A percentile compares a stretch with the other conserved stretches of the same genome.
Evolutionary conservation across 2,113 vertebrate genomes (phyloP).

Genomic region (Strigops habroptila): DNA sequence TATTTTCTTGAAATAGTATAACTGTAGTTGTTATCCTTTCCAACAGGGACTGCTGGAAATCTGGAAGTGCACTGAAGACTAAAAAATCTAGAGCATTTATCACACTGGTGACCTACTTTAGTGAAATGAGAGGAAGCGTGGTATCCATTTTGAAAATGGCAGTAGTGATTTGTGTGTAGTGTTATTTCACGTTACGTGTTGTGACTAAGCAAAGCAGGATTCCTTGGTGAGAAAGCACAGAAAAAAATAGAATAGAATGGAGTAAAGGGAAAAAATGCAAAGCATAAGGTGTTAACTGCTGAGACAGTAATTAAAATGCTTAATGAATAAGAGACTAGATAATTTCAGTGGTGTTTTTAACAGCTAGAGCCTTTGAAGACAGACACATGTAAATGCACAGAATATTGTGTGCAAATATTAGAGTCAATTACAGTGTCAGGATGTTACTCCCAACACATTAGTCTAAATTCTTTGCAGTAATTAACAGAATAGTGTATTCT

Average conservation of each 20-base stretch:
- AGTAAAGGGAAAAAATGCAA: not conserved
- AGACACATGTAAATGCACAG: not conserved
- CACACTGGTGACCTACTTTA: not conserved
- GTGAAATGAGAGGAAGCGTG: not conserved
- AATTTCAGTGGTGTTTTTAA: not conserved
- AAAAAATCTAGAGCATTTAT: not conserved
- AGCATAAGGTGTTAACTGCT: not conserved
- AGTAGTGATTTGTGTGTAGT: not conserved
- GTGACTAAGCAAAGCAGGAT: not conserved
- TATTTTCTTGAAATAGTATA: not conserved
- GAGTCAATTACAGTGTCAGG: not conserved
- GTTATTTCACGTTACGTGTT: not conserved
- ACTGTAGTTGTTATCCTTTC: not conserved
- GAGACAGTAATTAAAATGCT: slow-evolving; percentile 33
- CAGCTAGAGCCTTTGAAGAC: not conserved
- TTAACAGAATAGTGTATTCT: slow-evolving; percentile 2
- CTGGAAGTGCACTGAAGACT: not conserved
- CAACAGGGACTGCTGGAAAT: not conserved
- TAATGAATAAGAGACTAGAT: not conserved
- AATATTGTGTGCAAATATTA: not conserved
- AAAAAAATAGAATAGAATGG: not conserved
- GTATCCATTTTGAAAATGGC: not conserved
- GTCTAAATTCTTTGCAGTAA: slow-evolving; percentile 3
- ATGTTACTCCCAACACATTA: slow-evolving; percentile 12
- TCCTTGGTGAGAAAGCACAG: not conserved